These are phyloP conservation scores for Ceriagrion tenellum DNA, from an alignment of 2,888 invertebrate genomes.

Conservation along the genomic window DNA sequence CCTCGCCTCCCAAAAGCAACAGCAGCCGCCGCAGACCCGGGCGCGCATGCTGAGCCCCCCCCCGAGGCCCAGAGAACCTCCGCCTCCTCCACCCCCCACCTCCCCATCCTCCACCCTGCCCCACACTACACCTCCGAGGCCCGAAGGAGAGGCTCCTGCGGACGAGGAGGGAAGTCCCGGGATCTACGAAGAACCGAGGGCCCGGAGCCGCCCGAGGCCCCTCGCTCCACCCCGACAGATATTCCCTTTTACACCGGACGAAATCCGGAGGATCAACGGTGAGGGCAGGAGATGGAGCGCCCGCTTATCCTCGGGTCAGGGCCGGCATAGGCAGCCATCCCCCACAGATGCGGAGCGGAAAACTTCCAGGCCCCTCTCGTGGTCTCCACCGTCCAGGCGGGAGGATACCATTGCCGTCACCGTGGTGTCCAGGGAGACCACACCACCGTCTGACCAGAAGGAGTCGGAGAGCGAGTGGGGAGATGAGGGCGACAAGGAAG, in stretches of 20 bases:
- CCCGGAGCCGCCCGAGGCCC: conserved; percentile 70
- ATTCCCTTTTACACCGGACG: conserved; percentile 73
- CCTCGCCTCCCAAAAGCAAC: conserved; percentile 56
- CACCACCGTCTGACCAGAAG: conserved; percentile 72
- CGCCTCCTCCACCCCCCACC: conserved; percentile 78
- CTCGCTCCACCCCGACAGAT: conserved; percentile 73
- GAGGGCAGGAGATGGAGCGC: conserved; percentile 67
- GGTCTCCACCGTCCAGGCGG: conserved; percentile 71
- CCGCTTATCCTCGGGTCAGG: conserved; percentile 68
- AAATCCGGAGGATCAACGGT: conserved; percentile 73
- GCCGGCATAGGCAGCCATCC: conserved; percentile 69
- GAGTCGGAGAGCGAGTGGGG: conserved; percentile 75
- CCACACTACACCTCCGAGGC: conserved; percentile 47
- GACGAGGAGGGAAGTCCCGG: conserved; percentile 40
- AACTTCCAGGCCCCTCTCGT: conserved; percentile 71
- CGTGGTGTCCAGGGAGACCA: conserved; percentile 29
- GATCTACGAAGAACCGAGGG: conserved; percentile 53
- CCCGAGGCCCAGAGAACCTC: conserved; percentile 78
- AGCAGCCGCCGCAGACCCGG: background rate
- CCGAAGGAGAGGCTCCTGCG: background rate
- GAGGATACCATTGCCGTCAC: conserved; percentile 69
- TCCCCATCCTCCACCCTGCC: conserved; percentile 71
- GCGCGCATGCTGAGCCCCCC: conserved; percentile 71
- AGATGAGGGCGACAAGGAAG: background rate
- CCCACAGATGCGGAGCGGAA: conserved; percentile 70